Base-by-base conservation (phyloP, 2,113 vertebrate species). In the Chaenogobius annularis region DNA sequence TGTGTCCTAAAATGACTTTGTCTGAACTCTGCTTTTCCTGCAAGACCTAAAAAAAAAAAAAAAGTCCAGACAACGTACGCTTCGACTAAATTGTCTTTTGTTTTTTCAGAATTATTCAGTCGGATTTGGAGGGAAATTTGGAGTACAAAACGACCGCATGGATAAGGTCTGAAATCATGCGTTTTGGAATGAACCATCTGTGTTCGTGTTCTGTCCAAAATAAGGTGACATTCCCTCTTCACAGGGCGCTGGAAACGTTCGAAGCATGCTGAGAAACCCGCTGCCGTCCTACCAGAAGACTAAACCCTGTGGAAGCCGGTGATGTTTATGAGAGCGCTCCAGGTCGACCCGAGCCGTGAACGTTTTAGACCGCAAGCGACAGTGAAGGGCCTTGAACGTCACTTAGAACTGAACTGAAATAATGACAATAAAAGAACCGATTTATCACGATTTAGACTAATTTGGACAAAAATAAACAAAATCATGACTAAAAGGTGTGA, bases 81-180 rank as follows among this genome's bases (percentile, higher is more conserved):
- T n/a, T 79, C 78, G 0, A 11, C 8, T 5, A 9, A 37, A 0
- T 74, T n/a, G 72, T 22, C 31, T 11, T 54, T 74, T 9, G 52
- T 74, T 9, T 72, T 52, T 0, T 43, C 92, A 99, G 98, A n/a
- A 98, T 92, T 98, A 98, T 44, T 94, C 96, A 0, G 95, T 94
- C 88, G 98, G 98, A 10, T 99, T 98, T 68, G 97, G 97, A 63
- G 98, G 98, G 12, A 99, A 99, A 5, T 99, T 92, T 0, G 98
- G 98, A 0, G 95, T 99, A 19, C 96, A 99, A 93, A 96, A 95
- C 44, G 98, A 98, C 80, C 92, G 96, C 0, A 98, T 99, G 98
- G 98, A 99, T 73, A 98, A 98, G 95, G 98, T 98, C 74, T 23
- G 2, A 13, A 26, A 58, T 31, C 2, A 31, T 26, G 10, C 5